phyloP scores from a whole-genome alignment of 2,113 vertebrate genomes.

The Bubo blakistoni region DNA sequence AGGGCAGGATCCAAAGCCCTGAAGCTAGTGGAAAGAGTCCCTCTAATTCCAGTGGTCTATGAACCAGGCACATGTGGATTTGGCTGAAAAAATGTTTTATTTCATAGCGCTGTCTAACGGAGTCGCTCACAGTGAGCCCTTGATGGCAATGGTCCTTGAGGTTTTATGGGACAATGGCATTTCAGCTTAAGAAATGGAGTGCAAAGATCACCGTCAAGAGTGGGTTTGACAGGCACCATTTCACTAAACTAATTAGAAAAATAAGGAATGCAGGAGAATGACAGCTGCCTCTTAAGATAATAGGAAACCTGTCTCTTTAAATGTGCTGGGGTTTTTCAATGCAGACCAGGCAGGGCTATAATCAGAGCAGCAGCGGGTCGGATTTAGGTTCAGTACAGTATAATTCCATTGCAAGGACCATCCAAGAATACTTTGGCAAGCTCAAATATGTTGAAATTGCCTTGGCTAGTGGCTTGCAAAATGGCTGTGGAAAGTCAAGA shows the following conservation, averaged over 20 bases:
- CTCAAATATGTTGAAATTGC: conserved; percentile 26
- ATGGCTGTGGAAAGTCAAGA: conserved; percentile 26
- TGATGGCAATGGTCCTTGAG: not conserved
- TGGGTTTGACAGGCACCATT: conserved; percentile 19
- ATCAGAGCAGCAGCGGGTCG: conserved; percentile 38
- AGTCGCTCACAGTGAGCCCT: not conserved
- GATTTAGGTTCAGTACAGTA: conserved; percentile 53
- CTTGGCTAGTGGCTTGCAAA: conserved; percentile 49
- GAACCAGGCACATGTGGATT: conserved; percentile 5
- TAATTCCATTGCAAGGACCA: conserved; percentile 51
- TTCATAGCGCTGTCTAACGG: not conserved
- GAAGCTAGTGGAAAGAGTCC: conserved; percentile 31
- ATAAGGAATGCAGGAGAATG: not conserved
- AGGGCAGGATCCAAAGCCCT: not conserved
- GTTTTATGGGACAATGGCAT: conserved; percentile 11
- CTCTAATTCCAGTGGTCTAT: conserved; percentile 29
- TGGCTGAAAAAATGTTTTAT: conserved; percentile 26
- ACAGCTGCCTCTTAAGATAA: conserved; percentile 46
- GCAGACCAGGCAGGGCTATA: conserved; percentile 55
- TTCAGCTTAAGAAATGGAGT: not conserved
- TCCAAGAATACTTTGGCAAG: conserved; percentile 26
- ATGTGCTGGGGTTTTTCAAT: conserved; percentile 25
- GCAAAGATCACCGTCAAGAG: conserved; percentile 9
- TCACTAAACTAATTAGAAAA: conserved; percentile 45
- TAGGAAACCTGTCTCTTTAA: conserved; percentile 60